Evolutionary conservation across 1,140 invertebrate species (phyloP), one percentile per base, ranked within the genome.

Genomic region (Saccostrea echinata): DNA sequence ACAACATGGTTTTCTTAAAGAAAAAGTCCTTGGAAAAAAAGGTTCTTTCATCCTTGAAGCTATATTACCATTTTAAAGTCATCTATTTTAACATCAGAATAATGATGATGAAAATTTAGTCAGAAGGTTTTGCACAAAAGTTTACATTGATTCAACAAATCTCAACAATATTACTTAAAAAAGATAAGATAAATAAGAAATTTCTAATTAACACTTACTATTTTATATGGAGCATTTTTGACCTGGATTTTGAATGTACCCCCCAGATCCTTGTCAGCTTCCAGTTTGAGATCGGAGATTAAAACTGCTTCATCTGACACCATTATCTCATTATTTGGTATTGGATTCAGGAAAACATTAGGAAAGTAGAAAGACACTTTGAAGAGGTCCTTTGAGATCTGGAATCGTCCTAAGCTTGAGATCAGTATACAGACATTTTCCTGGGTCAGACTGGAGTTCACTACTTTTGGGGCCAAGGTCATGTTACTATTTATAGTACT

Each of bases 301-400:
- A 89, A 24, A 1, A 87, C 86, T 27, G 84, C 35, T 13, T 52
- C 80, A 82, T 89, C 88, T 24, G 88, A 86, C 76, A 86, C 64
- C 51, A 85, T 82, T 2, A 89, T 51, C 57, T 61, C 82, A 43
- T 84, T 87, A 27, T 64, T 68, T 12, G 83, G 84, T 68, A 52
- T 64, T 55, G 88, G 88, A 43, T 43, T 83, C 21, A 89, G 30
- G 12, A 82, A 53, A n/a, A 61, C 43, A 82, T 89, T 86, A 21
- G 88, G 85, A 84, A 89, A 89, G n/a, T 80, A 52, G 64, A 89
- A 89, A 24, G 81, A 8, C 4, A 86, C 51, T 13, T 68, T 61
- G 52, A 89, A 89, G 43, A 87, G 85, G 24, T 82, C 83, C 52
- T 86, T 84, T 18, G 83, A 64, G 3, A 85, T 18, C 9, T 87